These are phyloP conservation scores for Caenorhabditis panamensis DNA, from an alignment of 2,888 invertebrate species.

Conservation along the genomic window DNA sequence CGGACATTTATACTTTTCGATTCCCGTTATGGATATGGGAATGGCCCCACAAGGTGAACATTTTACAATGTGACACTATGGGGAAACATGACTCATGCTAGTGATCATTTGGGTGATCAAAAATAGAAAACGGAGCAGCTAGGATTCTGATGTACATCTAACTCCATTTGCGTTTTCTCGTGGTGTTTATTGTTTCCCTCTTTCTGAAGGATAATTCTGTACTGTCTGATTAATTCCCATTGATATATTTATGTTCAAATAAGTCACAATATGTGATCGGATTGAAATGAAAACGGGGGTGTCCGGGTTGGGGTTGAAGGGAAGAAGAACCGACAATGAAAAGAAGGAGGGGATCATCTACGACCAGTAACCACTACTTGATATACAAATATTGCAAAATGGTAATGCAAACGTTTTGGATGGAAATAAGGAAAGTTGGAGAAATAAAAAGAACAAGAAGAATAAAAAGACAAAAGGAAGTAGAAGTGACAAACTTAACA, in stretches of 20 bases:
- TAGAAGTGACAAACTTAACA: no score
- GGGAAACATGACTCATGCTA: no score
- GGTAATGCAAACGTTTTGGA: constrained; percentile 3
- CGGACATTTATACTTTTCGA: no score
- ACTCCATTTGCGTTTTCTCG: no score
- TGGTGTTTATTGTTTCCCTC: no score
- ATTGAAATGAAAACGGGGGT: not conserved
- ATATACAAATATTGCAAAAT: constrained; percentile 49
- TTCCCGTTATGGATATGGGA: no score
- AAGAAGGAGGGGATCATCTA: constrained; percentile 35
- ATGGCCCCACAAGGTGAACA: no score
- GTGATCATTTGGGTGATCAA: no score
- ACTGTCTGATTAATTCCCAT: not conserved
- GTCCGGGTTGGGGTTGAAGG: not conserved
- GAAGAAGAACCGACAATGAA: constrained; percentile 3
- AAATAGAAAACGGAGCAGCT: no score
- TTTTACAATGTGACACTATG: no score
- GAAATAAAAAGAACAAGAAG: not conserved
- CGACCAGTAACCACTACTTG: constrained; percentile 54
- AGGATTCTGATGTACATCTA: no score
- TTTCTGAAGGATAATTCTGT: no score
- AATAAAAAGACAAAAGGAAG: constrained; percentile 4
- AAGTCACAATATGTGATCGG: constrained; percentile 5
- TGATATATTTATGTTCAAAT: constrained; percentile 2
- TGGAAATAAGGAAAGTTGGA: not conserved